Percentiles rank a stretch among this genome's conserved stretches.
Conservation (phyloP, 1,140 invertebrate species). For the Drosophila watanabei region DNA sequence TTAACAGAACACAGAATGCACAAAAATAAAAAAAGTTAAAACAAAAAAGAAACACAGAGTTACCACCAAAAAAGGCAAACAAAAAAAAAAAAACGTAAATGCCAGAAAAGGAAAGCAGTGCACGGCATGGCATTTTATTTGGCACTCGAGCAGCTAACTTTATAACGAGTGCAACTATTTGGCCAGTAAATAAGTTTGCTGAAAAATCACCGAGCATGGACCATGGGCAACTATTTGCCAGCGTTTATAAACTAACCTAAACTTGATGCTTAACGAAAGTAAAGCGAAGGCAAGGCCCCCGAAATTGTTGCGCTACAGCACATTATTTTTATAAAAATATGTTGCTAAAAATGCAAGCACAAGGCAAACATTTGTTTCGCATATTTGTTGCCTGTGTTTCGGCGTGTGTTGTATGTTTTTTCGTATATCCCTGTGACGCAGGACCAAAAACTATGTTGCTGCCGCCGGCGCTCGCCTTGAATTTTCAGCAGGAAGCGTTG, state of each 20-base stretch:
- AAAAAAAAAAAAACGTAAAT: slow-evolving; percentile 12
- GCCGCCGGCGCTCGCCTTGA: slow-evolving; percentile 61
- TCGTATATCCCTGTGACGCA: slow-evolving; percentile 32
- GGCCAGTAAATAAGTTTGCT: slow-evolving; percentile 75
- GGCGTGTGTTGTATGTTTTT: slow-evolving; percentile 7
- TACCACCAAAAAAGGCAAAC: background rate
- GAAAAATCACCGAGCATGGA: slow-evolving; percentile 65
- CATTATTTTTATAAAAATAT: slow-evolving; percentile 79
- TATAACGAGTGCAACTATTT: slow-evolving; percentile 68
- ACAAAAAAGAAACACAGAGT: background rate
- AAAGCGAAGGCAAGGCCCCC: slow-evolving; percentile 48
- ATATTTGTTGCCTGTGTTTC: slow-evolving; percentile 51
- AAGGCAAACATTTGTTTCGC: slow-evolving; percentile 78
- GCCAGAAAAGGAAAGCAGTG: slow-evolving; percentile 47
- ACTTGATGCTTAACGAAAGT: slow-evolving; percentile 69
- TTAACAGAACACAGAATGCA: slow-evolving; percentile 37
- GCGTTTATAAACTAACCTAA: slow-evolving; percentile 71
- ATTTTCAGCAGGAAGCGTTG: slow-evolving; percentile 44
- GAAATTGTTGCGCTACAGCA: slow-evolving; percentile 63
- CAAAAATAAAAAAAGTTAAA: slow-evolving; percentile 19
- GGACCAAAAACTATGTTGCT: slow-evolving; percentile 61
- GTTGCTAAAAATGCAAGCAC: slow-evolving; percentile 76
- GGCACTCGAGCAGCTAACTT: slow-evolving; percentile 55
- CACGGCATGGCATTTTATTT: slow-evolving; percentile 51
- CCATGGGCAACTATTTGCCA: slow-evolving; percentile 70